phyloP scores from a whole-genome alignment of 2,888 invertebrate genomes.

The Capitulum mitella region DNA sequence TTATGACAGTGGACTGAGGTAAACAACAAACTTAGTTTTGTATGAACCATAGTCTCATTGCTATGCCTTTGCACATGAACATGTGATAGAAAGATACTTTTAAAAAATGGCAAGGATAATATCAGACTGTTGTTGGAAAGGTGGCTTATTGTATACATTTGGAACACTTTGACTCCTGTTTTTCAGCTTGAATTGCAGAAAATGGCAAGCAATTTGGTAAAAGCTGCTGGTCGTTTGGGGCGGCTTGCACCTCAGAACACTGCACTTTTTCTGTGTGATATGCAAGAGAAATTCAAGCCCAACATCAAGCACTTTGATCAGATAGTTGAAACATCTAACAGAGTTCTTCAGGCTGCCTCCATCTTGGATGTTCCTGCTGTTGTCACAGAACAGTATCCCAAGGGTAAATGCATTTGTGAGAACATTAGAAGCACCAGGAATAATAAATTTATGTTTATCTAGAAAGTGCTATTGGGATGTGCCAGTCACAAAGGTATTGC shows the following conservation, averaged over 20 bases:
- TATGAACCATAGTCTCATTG: no score
- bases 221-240: conserved; percentile 27
- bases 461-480: neutral
- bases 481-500: neutral
- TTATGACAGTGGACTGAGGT: no score
- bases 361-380: conserved; percentile 50
- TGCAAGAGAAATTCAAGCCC: conserved; percentile 53
- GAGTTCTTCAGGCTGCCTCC: conserved; percentile 49
- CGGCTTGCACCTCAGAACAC: conserved; percentile 40
- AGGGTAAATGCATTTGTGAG: conserved; percentile 42
- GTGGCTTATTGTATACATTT: no score
- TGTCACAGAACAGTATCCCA: conserved; percentile 55
- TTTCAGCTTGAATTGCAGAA: no score
- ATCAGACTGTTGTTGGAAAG: no score
- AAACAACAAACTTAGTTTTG: no score
- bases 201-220: conserved; percentile 27
- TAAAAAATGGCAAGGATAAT: no score
- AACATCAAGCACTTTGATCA: conserved; percentile 49
- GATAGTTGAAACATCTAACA: conserved; percentile 47
- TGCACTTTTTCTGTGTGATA: conserved; percentile 52
- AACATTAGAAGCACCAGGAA: no score
- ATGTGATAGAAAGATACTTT: no score
- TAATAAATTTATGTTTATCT: no score
- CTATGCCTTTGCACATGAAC: no score
- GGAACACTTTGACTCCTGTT: no score